Evolutionary conservation across 2,888 invertebrate species (phyloP).

Genomic region (Archaeoteleia sp.): DNA sequence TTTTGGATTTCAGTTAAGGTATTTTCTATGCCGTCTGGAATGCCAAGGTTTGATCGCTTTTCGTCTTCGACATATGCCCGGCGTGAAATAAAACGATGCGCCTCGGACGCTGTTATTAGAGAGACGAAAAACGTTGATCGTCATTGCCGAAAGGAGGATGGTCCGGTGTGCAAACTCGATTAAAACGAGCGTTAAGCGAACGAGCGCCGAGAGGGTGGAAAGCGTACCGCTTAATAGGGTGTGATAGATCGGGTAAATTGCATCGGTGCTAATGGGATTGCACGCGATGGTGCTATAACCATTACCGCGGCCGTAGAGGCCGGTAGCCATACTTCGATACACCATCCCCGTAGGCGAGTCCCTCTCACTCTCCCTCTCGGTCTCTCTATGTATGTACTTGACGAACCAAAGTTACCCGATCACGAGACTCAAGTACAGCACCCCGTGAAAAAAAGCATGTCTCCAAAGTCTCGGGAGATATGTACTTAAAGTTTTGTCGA

Average conservation of each 20-base stretch:
- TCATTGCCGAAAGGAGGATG: constrained; percentile 52
- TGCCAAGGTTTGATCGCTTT: constrained; percentile 35
- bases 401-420: constrained; percentile 52
- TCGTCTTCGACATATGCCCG: constrained; percentile 41
- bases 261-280: constrained; percentile 75
- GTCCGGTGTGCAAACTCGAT: constrained; percentile 53
- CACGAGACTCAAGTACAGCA: constrained; percentile 45
- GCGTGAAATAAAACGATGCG: constrained; percentile 25
- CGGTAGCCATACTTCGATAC: constrained; percentile 46
- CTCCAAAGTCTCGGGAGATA: too few species aligned
- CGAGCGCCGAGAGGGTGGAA: constrained; percentile 65
- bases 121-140: constrained; percentile 52
- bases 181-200: constrained; percentile 71
- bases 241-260: constrained; percentile 75
- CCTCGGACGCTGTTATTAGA: constrained; percentile 43
- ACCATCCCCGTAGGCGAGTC: constrained; percentile 51
- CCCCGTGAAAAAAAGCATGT: constrained; percentile 28
- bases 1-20: constrained; percentile 22
- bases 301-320: constrained; percentile 69
- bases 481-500: too few species aligned
- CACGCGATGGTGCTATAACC: constrained; percentile 75
- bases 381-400: constrained; percentile 38
- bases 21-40: neutral
- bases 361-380: neutral
- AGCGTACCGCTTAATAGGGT: constrained; percentile 74